A percentile compares a stretch with the other conserved stretches of the same genome.
Conservation (phyloP, 2,888 invertebrate species). For the Synanthedon formicaeformis region DNA sequence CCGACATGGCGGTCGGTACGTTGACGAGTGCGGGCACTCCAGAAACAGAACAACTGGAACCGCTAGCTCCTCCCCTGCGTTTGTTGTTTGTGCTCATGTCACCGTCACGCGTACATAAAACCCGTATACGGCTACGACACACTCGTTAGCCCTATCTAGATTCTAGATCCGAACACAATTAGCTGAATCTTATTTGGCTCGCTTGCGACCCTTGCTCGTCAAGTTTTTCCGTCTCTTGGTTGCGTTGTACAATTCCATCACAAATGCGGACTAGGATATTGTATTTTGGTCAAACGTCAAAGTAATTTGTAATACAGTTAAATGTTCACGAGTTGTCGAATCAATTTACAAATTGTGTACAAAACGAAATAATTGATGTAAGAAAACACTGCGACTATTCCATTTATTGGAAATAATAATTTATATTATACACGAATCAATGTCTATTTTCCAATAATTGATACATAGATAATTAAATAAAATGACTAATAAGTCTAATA, state of each 20-base stretch:
- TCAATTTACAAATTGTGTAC: no score
- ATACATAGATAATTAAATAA: no score
- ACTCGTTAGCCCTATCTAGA: constrained; percentile 21
- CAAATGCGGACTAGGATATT: constrained; percentile 25
- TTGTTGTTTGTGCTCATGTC: constrained; percentile 70
- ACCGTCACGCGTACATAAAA: constrained; percentile 60
- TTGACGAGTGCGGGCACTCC: constrained; percentile 67
- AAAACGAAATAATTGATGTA: no score
- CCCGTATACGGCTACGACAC: constrained; percentile 31
- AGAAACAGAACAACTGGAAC: constrained; percentile 66
- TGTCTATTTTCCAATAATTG: no score
- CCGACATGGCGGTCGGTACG: constrained; percentile 78
- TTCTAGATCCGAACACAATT: background rate
- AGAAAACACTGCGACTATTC: no score
- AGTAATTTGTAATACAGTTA: no score
- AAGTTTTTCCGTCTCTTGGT: constrained; percentile 50
- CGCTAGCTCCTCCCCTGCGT: constrained; percentile 63
- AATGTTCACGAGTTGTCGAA: no score
- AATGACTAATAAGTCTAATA: no score
- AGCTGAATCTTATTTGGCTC: constrained; percentile 16
- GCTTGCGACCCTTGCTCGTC: constrained; percentile 59
- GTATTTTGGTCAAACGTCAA: background rate
- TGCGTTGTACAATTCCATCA: constrained; percentile 52
- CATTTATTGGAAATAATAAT: no score
- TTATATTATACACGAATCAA: no score